Evolutionary conservation across 2,888 invertebrate species (phyloP).

Genomic region (Eupithecia subumbrata): DNA sequence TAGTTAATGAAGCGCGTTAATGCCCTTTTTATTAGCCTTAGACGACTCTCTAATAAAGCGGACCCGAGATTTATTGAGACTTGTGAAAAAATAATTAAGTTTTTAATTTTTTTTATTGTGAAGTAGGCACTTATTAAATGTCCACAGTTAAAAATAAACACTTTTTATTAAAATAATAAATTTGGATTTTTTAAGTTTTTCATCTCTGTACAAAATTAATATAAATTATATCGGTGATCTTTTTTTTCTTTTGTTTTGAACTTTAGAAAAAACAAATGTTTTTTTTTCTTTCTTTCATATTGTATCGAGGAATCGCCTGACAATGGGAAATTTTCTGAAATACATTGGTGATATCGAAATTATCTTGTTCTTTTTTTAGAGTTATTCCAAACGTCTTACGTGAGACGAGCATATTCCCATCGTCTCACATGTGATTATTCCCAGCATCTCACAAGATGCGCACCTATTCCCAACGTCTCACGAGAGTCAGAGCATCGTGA

Average conservation of each 20-base stretch:
- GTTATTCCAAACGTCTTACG: too few relatives aligned
- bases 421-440: too few relatives aligned
- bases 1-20: constrained; percentile 49
- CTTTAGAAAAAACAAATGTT: background rate
- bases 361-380: too few relatives aligned
- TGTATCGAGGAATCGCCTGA: too few relatives aligned
- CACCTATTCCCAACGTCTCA: background rate
- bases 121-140: background rate
- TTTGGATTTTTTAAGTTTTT: background rate
- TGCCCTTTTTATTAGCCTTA: constrained; percentile 40
- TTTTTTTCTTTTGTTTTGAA: background rate
- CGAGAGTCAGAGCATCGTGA: background rate
- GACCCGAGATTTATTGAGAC: background rate
- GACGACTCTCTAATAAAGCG: constrained; percentile 23
- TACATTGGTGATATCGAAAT: background rate
- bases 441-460: background rate
- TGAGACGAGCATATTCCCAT: too few relatives aligned
- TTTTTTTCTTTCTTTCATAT: too few relatives aligned
- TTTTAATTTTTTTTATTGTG: background rate
- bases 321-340: background rate
- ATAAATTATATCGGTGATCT: background rate
- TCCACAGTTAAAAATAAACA: background rate
- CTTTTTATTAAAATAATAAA: background rate
- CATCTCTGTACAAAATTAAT: background rate
- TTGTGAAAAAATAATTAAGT: constrained; percentile 6